Percentiles rank a stretch among this genome's conserved stretches.
phyloP scores from a whole-genome alignment of 2,797 vertebrate genomes.

The Anguilla marmorata region DNA sequence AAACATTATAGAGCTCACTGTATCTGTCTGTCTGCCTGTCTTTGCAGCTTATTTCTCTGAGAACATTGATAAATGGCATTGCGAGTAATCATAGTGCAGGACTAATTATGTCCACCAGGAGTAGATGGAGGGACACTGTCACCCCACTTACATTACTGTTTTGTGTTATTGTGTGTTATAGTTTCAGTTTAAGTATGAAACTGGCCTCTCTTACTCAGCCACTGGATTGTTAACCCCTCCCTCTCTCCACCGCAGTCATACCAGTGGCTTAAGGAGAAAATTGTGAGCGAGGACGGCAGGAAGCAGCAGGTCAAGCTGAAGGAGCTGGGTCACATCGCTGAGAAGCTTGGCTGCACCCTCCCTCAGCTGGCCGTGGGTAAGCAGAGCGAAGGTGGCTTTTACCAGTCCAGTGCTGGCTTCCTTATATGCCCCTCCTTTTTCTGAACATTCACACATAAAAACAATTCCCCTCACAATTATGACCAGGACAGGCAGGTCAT shows the following conservation, averaged over 20 bases:
- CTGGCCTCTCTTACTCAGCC: neutral
- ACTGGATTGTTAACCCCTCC: neutral
- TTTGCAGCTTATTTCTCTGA: neutral
- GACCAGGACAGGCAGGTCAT: neutral
- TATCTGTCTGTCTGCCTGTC: neutral
- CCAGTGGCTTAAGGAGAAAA: conserved; percentile 98
- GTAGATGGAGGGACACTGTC: neutral
- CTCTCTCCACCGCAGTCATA: conserved; percentile 78
- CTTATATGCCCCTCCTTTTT: conserved; percentile 4
- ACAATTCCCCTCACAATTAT: neutral
- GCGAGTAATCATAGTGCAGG: neutral
- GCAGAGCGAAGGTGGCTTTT: conserved; percentile 36
- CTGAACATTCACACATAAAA: neutral
- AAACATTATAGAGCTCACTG: too few species aligned
- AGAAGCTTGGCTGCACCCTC: conserved; percentile 92
- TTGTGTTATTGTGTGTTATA: neutral
- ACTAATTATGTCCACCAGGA: neutral
- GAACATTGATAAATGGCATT: neutral
- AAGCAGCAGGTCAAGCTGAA: conserved; percentile 95
- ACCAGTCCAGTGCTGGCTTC: conserved; percentile 4
- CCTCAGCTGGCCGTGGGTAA: conserved; percentile 96
- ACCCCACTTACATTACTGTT: neutral
- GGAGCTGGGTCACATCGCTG: conserved; percentile 88
- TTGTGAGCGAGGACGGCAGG: conserved; percentile 91
- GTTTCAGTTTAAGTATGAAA: neutral